These are phyloP conservation scores for Drosophila sturtevanti DNA, from an alignment of 1,140 invertebrate species.

Conservation along the genomic window DNA sequence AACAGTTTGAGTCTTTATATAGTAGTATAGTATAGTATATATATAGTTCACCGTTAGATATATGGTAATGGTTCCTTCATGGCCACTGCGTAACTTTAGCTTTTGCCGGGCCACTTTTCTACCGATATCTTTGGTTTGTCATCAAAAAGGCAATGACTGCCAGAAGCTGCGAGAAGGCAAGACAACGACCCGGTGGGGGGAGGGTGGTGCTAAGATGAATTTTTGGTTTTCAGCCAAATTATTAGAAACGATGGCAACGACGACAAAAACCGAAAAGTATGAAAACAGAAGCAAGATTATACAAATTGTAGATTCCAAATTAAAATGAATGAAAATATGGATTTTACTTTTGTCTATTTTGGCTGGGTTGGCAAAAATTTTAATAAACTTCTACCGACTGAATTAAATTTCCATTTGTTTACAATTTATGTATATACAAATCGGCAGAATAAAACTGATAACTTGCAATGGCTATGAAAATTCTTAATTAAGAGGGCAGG, in stretches of 20 bases:
- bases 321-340: conserved; percentile 61
- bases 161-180: conserved; percentile 28
- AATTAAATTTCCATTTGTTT: conserved; percentile 37
- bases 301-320: conserved; percentile 48
- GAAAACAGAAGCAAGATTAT: background rate
- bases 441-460: background rate
- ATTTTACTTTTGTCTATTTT: conserved; percentile 40
- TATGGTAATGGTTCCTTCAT: conserved; percentile 64
- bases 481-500: conserved; percentile 27
- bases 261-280: background rate
- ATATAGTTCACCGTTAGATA: conserved; percentile 65
- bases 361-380: conserved; percentile 56
- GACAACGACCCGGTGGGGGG: background rate
- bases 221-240: conserved; percentile 72
- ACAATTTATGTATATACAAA: conserved; percentile 13
- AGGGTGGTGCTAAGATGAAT: conserved; percentile 3
- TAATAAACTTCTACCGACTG: conserved; percentile 50
- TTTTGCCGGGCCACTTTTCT: conserved; percentile 51
- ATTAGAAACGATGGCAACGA: conserved; percentile 39
- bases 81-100: conserved; percentile 52
- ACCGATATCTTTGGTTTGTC: conserved; percentile 68
- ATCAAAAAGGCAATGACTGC: conserved; percentile 69
- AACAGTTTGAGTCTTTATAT: background rate
- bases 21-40: background rate
- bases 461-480: background rate